phyloP scores from a whole-genome alignment of 2,888 invertebrate species.

The Lucinisca nassula region DNA sequence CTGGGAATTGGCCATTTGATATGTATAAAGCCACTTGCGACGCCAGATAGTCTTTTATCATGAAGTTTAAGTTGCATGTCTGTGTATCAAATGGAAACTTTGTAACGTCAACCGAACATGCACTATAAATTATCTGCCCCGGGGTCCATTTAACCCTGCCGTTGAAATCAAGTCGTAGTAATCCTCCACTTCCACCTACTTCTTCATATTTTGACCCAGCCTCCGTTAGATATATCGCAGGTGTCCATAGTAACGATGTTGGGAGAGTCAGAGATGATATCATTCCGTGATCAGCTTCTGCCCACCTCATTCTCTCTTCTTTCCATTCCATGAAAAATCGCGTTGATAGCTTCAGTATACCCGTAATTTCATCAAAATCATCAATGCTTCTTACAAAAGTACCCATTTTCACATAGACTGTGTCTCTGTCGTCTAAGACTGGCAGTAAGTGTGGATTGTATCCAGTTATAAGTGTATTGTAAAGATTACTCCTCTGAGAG shows the following conservation, averaged over 20 bases:
- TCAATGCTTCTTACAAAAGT: neutral
- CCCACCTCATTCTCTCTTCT: neutral
- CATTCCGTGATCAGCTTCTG: conserved; percentile 19
- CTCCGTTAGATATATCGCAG: conserved; percentile 39
- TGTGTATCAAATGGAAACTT: conserved; percentile 60
- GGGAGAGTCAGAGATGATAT: conserved; percentile 13
- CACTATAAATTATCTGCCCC: conserved; percentile 20
- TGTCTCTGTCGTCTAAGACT: neutral
- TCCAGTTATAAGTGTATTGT: neutral
- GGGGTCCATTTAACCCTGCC: conserved; percentile 39
- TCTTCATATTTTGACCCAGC: conserved; percentile 3
- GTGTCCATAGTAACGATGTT: conserved; percentile 47
- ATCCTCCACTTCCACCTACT: conserved; percentile 12
- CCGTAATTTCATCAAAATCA: conserved; percentile 8
- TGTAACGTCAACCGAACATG: conserved; percentile 51
- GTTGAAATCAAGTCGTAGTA: conserved; percentile 5
- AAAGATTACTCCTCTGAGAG: neutral
- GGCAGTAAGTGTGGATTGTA: neutral
- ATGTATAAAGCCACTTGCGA: conserved; percentile 8
- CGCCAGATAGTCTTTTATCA: neutral
- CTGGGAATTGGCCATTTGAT: neutral
- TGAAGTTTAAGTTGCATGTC: conserved; percentile 29
- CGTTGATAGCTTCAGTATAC: neutral
- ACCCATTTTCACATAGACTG: neutral
- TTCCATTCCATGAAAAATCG: neutral